Evolutionary conservation across 2,888 invertebrate species (phyloP).

Genomic region (Pharmacophagus antenor): DNA sequence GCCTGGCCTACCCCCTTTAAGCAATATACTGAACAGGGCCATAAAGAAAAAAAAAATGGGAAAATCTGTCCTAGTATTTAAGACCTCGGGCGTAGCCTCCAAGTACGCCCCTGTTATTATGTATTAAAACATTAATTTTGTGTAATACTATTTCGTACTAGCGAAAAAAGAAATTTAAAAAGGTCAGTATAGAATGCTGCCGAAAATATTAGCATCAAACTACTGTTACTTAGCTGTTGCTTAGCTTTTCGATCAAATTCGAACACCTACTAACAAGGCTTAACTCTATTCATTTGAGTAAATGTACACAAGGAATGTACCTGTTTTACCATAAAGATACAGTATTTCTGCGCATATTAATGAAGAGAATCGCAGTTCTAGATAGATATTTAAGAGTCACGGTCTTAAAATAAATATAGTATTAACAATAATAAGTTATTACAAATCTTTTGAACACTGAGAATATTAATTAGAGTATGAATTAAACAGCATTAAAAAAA

Average conservation of each 20-base stretch:
- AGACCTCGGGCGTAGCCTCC: too few species aligned
- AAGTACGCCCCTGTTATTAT: too few species aligned
- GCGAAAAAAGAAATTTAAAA: too few species aligned
- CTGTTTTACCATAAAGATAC: constrained; percentile 30
- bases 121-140: too few species aligned
- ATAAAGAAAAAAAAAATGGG: too few species aligned
- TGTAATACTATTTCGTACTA: too few species aligned
- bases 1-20: too few species aligned
- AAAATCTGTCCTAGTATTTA: too few species aligned
- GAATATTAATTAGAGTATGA: neutral
- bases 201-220: neutral
- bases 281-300: constrained; percentile 28
- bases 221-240: constrained; percentile 13
- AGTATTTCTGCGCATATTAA: constrained; percentile 32
- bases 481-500: neutral
- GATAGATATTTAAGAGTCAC: constrained; percentile 16
- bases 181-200: neutral
- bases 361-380: constrained; percentile 21
- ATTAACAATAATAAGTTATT: constrained; percentile 26
- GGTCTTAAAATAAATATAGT: constrained; percentile 13
- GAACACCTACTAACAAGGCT: constrained; percentile 19
- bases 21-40: too few species aligned
- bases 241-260: constrained; percentile 7
- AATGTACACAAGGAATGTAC: constrained; percentile 30
- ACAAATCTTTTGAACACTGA: neutral